Conservation (phyloP, 1,140 invertebrate genomes). For the Drosophila ironensis region DNA sequence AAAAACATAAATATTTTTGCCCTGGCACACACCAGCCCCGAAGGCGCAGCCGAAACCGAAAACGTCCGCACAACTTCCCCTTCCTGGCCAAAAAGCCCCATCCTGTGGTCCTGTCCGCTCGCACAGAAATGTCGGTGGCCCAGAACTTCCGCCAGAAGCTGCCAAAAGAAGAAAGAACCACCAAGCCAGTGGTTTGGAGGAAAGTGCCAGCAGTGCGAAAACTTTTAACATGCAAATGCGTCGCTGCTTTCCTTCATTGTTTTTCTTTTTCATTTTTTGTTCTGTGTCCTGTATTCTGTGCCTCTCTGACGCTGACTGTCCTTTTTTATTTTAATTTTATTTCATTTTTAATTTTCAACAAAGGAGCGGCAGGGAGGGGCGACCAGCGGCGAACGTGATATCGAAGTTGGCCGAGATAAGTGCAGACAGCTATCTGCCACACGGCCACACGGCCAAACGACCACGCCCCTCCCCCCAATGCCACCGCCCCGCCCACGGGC, state of each 20-base stretch:
- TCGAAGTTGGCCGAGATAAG: slow-evolving; percentile 71
- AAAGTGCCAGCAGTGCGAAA: slow-evolving; percentile 73
- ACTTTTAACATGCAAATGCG: slow-evolving; percentile 79
- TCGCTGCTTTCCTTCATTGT: slow-evolving; percentile 21
- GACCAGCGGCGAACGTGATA: slow-evolving; percentile 61
- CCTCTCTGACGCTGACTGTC: too few relatives aligned
- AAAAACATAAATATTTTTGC: slow-evolving; percentile 41
- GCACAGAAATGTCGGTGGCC: slow-evolving; percentile 59
- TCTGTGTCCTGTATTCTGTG: too few relatives aligned
- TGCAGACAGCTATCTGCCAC: slow-evolving; percentile 59
- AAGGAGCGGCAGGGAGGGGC: slow-evolving; percentile 7
- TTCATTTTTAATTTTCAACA: slow-evolving; percentile 73
- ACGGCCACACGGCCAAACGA: slow-evolving; percentile 11
- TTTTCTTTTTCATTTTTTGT: slow-evolving; percentile 12
- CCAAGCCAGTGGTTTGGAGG: slow-evolving; percentile 49
- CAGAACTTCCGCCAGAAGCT: slow-evolving; percentile 54
- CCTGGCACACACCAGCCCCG: neutral
- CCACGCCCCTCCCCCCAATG: slow-evolving; percentile 8
- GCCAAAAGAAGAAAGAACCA: slow-evolving; percentile 40
- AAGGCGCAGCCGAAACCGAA: neutral
- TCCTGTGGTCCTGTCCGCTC: neutral
- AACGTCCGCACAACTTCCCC: slow-evolving; percentile 8
- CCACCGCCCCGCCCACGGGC: neutral
- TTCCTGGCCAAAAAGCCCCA: slow-evolving; percentile 7
- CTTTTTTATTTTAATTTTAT: slow-evolving; percentile 60